phyloP scores from a whole-genome alignment of 2,797 vertebrate species.

The Denticeps clupeoides region DNA sequence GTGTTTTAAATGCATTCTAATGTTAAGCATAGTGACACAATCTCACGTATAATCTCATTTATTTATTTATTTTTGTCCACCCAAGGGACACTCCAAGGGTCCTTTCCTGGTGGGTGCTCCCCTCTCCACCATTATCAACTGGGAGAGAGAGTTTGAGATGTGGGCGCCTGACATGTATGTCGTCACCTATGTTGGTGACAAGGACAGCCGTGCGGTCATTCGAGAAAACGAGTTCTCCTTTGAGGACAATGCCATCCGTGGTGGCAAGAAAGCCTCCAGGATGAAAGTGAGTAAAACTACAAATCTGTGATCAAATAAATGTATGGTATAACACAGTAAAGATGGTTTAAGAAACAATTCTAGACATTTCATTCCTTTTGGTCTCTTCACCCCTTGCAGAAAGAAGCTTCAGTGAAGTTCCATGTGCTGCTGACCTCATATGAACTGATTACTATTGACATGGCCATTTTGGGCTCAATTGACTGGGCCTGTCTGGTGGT shows the following conservation, averaged over 20 bases:
- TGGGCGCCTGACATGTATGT: conserved; percentile 98
- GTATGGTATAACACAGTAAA: no score
- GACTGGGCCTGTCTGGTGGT: conserved; percentile 96
- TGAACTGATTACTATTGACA: conserved; percentile 93
- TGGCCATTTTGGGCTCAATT: conserved; percentile 90
- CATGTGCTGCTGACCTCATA: conserved; percentile 91
- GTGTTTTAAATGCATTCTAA: no score
- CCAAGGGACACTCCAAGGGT: conserved; percentile 90
- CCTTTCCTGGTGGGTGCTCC: conserved; percentile 94
- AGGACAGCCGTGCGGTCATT: conserved; percentile 92
- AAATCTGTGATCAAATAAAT: no score
- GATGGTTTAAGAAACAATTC: no score
- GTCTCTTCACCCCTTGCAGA: conserved; percentile 52
- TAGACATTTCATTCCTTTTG: not conserved
- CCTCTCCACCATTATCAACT: conserved; percentile 96
- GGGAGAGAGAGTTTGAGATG: conserved; percentile 97
- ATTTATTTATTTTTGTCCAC: not conserved
- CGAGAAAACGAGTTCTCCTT: conserved; percentile 96
- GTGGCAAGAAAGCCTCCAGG: conserved; percentile 89
- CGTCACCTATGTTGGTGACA: conserved; percentile 91
- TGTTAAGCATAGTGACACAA: no score
- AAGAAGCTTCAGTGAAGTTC: conserved; percentile 92
- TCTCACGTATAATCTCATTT: not conserved
- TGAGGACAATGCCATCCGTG: conserved; percentile 93
- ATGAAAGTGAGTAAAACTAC: conserved; percentile 84